These are phyloP conservation scores for Nannoperca australis DNA, from an alignment of 2,797 vertebrate genomes.

Conservation along the genomic window DNA sequence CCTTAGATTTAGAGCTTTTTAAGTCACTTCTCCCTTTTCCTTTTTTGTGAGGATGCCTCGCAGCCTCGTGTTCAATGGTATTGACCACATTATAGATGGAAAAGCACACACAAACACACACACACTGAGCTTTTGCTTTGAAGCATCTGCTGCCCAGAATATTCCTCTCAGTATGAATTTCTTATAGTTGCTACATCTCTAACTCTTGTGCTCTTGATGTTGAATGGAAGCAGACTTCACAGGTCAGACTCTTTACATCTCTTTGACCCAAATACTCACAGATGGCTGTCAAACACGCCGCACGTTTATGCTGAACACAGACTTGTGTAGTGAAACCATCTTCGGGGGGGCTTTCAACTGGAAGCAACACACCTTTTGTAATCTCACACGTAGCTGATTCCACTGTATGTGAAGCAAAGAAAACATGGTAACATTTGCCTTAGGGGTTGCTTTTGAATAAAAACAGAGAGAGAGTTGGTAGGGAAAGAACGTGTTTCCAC, in stretches of 20 bases:
- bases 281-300: slow-evolving; percentile 39
- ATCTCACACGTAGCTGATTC: slow-evolving; percentile 14
- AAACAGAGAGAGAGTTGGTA: neutral
- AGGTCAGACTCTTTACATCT: slow-evolving; percentile 45
- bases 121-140: slow-evolving; percentile 55
- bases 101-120: slow-evolving; percentile 20
- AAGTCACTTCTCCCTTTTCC: neutral
- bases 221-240: slow-evolving; percentile 47
- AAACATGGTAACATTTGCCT: neutral
- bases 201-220: slow-evolving; percentile 47
- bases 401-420: neutral
- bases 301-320: slow-evolving; percentile 35
- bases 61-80: slow-evolving; percentile 22
- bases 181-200: slow-evolving; percentile 57
- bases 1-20: slow-evolving; percentile 18
- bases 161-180: slow-evolving; percentile 56
- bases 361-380: slow-evolving; percentile 6
- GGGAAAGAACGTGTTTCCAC: neutral
- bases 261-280: slow-evolving; percentile 59
- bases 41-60: slow-evolving; percentile 6
- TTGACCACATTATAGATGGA: slow-evolving; percentile 44
- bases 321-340: neutral
- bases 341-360: neutral
- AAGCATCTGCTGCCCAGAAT: slow-evolving; percentile 56
- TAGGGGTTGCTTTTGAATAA: slow-evolving; percentile 5